Conservation (phyloP, 2,113 vertebrate genomes). For the Acrocephalus arundinaceus region DNA sequence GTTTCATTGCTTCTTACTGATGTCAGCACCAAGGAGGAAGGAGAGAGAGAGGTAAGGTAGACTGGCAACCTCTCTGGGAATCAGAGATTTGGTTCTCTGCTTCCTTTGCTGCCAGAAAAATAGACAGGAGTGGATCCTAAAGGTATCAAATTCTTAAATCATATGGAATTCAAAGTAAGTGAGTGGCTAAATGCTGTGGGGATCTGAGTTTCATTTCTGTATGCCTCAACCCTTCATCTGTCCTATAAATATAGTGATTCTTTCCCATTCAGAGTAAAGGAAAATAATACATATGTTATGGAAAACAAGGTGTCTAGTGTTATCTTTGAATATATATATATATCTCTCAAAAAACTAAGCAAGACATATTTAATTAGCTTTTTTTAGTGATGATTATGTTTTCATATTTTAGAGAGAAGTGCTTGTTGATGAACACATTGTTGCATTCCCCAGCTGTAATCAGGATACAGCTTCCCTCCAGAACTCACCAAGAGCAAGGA, state of each 20-base stretch:
- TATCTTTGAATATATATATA: neutral
- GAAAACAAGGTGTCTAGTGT: neutral
- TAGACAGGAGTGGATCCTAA: neutral
- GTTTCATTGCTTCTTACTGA: neutral
- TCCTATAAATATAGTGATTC: neutral
- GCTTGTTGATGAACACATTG: neutral
- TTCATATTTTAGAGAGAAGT: neutral
- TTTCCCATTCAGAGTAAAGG: neutral
- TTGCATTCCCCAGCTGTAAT: neutral
- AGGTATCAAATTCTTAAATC: neutral
- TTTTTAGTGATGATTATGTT: neutral
- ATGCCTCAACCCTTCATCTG: neutral
- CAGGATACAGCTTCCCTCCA: neutral
- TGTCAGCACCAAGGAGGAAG: neutral
- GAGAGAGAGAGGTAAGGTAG: neutral
- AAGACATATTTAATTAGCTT: neutral
- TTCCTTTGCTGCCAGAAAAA: neutral
- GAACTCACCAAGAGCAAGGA: neutral
- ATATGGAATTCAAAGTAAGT: neutral
- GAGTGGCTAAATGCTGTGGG: neutral
- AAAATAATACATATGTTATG: neutral
- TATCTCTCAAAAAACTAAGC: neutral
- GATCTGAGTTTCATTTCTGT: neutral
- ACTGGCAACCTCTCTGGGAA: neutral
- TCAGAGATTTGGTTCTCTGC: neutral